Conservation (phyloP, 2,797 vertebrate genomes). For the Geotrypetes seraphini region DNA sequence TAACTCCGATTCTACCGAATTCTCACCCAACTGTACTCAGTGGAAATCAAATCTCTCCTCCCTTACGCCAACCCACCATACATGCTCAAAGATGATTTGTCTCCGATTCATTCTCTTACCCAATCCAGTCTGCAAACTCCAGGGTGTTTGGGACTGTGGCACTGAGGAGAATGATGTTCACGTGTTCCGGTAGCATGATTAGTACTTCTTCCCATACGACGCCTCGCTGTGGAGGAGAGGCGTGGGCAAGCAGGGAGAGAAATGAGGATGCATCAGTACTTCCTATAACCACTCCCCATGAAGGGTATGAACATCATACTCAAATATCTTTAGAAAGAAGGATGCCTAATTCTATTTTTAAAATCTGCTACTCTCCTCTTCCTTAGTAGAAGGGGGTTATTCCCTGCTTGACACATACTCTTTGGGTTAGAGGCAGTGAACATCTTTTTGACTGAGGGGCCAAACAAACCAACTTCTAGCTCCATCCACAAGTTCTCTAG, state of each 20-base stretch:
- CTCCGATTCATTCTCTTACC: conserved; percentile 51
- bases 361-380: no score
- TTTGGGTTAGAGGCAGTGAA: no score
- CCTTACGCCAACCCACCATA: background rate
- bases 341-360: no score
- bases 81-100: accelerated
- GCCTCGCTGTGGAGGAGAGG: conserved; percentile 58
- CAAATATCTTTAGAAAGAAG: no score
- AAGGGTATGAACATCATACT: no score
- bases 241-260: background rate
- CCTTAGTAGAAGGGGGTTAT: no score
- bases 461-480: no score
- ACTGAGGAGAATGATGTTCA: conserved; percentile 84
- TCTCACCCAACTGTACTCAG: background rate
- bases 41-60: background rate
- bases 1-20: no score
- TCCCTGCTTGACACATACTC: no score
- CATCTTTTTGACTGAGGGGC: no score
- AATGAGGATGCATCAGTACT: background rate
- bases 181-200: conserved; percentile 88
- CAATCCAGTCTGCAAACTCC: conserved; percentile 91
- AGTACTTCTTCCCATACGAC: conserved; percentile 92
- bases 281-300: no score
- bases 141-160: conserved; percentile 84
- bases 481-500: no score